Evolutionary conservation across 1,140 invertebrate genomes (phyloP).

Genomic region (Ceratina japonica): DNA sequence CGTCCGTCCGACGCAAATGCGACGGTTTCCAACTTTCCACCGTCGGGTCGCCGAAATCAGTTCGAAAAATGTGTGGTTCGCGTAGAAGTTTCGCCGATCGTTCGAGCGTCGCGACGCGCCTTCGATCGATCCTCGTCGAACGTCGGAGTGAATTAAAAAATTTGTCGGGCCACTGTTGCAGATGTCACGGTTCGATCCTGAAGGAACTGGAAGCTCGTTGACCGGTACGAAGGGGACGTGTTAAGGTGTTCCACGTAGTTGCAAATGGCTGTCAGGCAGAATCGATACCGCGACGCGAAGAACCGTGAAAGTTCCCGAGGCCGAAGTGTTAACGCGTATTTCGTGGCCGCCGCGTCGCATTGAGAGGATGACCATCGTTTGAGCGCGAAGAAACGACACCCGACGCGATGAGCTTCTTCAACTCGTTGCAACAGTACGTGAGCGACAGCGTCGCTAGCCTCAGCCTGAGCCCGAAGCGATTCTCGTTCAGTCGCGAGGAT

Average conservation of each 20-base stretch:
- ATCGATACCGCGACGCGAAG: conserved; percentile 56
- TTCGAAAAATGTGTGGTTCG: too few species aligned
- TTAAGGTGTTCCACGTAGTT: conserved; percentile 17
- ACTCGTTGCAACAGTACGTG: conserved; percentile 89
- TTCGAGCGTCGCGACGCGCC: too few species aligned
- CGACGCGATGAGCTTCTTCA: conserved; percentile 89
- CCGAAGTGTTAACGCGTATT: conserved; percentile 23
- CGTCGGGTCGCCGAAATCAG: too few species aligned
- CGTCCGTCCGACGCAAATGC: too few species aligned
- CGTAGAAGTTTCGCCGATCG: too few species aligned
- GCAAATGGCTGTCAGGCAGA: conserved; percentile 51
- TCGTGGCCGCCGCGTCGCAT: conserved; percentile 1
- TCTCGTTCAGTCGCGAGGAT: conserved; percentile 85
- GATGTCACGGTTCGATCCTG: too few species aligned
- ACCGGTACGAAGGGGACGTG: too few species aligned
- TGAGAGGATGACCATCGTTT: conserved; percentile 14
- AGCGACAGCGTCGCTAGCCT: conserved; percentile 87
- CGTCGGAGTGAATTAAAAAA: too few species aligned
- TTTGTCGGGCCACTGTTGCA: too few species aligned
- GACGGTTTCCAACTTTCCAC: neutral
- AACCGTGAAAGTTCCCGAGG: conserved; percentile 54
- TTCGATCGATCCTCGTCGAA: too few species aligned
- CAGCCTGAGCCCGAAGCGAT: conserved; percentile 87
- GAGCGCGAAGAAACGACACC: conserved; percentile 26
- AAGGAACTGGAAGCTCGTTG: too few species aligned